Evolutionary conservation across 2,797 vertebrate species (phyloP).

Genomic region (Sebastes trivittatus): DNA sequence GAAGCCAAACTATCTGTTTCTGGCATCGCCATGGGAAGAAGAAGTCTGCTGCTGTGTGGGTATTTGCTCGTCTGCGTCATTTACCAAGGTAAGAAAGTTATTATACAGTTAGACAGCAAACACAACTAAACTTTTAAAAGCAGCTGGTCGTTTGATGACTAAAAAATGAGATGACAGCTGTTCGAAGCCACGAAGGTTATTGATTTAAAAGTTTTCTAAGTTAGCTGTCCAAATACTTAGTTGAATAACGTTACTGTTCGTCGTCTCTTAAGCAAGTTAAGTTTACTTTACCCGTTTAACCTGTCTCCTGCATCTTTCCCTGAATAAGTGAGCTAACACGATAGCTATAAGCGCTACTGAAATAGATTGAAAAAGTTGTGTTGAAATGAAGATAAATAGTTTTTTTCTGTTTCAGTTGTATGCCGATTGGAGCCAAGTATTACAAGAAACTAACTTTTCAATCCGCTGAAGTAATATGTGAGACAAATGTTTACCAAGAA

Average conservation of each 20-base stretch:
- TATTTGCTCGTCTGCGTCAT: conserved; percentile 27
- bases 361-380: neutral
- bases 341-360: neutral
- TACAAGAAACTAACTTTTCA: neutral
- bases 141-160: neutral
- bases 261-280: neutral
- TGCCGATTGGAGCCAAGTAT: neutral
- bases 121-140: neutral
- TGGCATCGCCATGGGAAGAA: conserved; percentile 35
- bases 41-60: neutral
- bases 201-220: neutral
- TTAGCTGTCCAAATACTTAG: neutral
- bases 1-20: neutral
- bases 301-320: neutral
- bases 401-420: neutral
- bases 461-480: neutral
- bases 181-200: neutral
- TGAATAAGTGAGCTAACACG: neutral
- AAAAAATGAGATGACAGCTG: neutral
- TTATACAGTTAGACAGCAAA: neutral
- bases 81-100: conserved; percentile 43
- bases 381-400: neutral
- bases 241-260: neutral
- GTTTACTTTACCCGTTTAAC: neutral
- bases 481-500: neutral